A percentile compares a stretch with the other conserved stretches of the same genome.
Evolutionary conservation across 2,113 vertebrate genomes (phyloP).

Genomic region (Lampris megalopsis): DNA sequence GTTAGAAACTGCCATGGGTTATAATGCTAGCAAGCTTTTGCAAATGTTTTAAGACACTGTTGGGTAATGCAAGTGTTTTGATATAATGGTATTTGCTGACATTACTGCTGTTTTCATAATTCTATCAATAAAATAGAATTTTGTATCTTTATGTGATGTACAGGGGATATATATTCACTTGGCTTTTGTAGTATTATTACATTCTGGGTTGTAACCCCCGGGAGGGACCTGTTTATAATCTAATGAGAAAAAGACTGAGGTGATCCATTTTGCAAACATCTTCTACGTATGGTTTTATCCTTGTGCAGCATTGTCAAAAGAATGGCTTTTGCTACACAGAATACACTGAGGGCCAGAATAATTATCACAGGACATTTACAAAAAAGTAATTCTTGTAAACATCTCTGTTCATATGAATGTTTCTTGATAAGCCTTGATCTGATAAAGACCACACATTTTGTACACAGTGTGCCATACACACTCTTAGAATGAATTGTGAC

Average conservation of each 20-base stretch:
- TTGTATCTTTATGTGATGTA: constrained; percentile 12
- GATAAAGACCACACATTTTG: not conserved
- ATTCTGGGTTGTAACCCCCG: not conserved
- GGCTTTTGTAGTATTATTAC: constrained; percentile 34
- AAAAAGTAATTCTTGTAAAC: not conserved
- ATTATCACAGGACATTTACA: constrained; percentile 19
- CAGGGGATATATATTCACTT: not conserved
- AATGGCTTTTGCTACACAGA: not conserved
- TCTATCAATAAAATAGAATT: not conserved
- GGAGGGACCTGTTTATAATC: constrained; percentile 1
- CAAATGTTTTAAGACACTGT: not conserved
- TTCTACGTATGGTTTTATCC: no score
- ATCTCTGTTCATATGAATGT: no score
- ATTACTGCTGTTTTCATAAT: constrained; percentile 52
- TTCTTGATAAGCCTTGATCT: no score
- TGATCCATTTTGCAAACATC: not conserved
- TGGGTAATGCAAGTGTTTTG: not conserved
- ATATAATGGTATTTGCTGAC: not conserved
- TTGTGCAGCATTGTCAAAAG: not conserved
- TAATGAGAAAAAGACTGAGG: not conserved
- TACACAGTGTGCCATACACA: not conserved
- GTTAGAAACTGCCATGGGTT: not conserved
- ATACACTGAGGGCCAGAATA: not conserved
- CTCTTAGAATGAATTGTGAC: not conserved
- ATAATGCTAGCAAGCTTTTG: not conserved